Evolutionary conservation across 2,797 vertebrate species (phyloP).

Genomic region (Megalops cyprinoides): DNA sequence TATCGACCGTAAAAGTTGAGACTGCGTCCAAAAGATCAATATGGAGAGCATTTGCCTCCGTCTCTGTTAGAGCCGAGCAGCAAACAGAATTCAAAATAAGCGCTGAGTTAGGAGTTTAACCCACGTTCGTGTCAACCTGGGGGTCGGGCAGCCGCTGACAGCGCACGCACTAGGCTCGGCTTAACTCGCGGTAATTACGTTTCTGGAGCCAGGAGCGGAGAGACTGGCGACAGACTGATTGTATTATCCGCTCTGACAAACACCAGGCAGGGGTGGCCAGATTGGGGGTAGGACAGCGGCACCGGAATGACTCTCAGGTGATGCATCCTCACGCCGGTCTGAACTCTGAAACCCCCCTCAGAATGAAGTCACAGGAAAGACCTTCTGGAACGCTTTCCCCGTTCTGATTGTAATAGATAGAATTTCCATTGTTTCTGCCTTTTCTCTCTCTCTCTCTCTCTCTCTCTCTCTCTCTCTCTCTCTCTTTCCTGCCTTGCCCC

Average conservation of each 20-base stretch:
- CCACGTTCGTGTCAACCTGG: neutral
- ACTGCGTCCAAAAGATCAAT: conserved; percentile 24
- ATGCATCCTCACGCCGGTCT: neutral
- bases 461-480: neutral
- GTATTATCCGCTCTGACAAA: conserved; percentile 40
- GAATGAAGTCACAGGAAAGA: neutral
- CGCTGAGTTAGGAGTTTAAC: conserved; percentile 34
- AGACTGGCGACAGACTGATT: conserved; percentile 35
- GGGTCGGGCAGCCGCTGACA: conserved; percentile 39
- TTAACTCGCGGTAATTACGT: conserved; percentile 37
- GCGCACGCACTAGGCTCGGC: neutral
- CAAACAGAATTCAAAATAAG: conserved; percentile 1
- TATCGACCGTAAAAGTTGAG: conserved; percentile 1
- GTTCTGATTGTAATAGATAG: conserved; percentile 39
- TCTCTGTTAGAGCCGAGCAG: neutral
- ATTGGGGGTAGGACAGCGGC: too few species aligned
- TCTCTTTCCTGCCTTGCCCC: neutral
- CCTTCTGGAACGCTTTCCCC: conserved; percentile 17
- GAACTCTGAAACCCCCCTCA: conserved; percentile 6
- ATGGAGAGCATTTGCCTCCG: conserved; percentile 6
- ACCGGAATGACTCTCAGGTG: conserved; percentile 35
- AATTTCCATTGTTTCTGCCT: conserved; percentile 33
- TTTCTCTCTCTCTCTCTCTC: neutral
- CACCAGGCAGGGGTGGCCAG: conserved; percentile 37
- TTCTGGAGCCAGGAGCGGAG: conserved; percentile 35